Percentiles rank a stretch among this genome's conserved stretches.
Evolutionary conservation across 1,140 invertebrate genomes (phyloP).

Genomic region (Eupristina koningsbergeri): DNA sequence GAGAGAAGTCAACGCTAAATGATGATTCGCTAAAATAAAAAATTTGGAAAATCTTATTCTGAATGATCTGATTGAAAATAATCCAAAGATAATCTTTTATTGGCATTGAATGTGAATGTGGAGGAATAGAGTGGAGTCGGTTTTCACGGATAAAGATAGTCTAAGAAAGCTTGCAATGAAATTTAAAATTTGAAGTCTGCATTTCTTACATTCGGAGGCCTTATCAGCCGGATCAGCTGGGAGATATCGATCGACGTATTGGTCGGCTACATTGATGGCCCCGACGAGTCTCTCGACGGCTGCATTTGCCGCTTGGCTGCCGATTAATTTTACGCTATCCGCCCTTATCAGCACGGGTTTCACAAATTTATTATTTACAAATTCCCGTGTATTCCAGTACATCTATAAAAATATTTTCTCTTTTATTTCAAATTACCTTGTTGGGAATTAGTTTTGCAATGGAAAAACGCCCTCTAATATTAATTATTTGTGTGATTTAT

Average conservation of each 20-base stretch:
- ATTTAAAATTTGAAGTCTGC: neutral
- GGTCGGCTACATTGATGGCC: constrained; percentile 82
- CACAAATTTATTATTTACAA: constrained; percentile 79
- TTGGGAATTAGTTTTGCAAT: no score
- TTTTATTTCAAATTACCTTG: no score
- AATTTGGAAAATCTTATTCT: no score
- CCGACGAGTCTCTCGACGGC: constrained; percentile 81
- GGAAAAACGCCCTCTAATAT: no score
- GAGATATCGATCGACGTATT: constrained; percentile 86
- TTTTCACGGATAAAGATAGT: neutral
- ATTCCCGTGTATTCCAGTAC: constrained; percentile 83
- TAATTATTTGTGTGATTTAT: no score
- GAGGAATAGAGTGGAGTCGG: neutral
- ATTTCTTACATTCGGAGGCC: constrained; percentile 66
- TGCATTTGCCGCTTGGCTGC: constrained; percentile 79
- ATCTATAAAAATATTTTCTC: constrained; percentile 74
- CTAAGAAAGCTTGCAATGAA: neutral
- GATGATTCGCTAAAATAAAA: no score
- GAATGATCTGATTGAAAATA: no score
- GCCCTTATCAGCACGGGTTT: constrained; percentile 81
- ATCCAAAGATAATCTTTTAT: no score
- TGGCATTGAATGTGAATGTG: no score
- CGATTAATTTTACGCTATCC: constrained; percentile 84
- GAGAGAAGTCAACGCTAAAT: no score
- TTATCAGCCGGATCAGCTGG: constrained; percentile 79